Percentiles rank a stretch among this genome's conserved stretches.
These are phyloP conservation scores for Mormyrus lacerda DNA, from an alignment of 2,113 vertebrate genomes.

Conservation along the genomic window DNA sequence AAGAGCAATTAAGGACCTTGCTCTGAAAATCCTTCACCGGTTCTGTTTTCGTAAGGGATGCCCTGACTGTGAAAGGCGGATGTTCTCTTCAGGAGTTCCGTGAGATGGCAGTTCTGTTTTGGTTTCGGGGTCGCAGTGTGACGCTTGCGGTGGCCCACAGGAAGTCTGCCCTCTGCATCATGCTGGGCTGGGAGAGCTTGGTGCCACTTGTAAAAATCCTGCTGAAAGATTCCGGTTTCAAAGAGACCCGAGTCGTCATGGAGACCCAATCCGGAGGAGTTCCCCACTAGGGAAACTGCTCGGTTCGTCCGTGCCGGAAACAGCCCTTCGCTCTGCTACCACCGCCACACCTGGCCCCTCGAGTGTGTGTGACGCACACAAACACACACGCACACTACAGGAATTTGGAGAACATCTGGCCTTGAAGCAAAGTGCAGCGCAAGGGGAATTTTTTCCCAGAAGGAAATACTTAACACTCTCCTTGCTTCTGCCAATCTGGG, in stretches of 20 bases:
- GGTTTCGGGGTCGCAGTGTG: neutral
- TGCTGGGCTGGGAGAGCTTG: neutral
- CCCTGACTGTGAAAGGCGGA: neutral
- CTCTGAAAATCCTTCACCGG: neutral
- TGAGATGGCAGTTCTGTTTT: neutral
- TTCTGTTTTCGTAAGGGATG: neutral
- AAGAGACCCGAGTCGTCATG: conserved; percentile 5
- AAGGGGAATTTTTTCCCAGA: conserved; percentile 54
- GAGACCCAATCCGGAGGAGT: neutral
- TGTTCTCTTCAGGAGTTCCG: neutral
- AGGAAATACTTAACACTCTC: conserved; percentile 71
- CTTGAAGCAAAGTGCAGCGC: conserved; percentile 20
- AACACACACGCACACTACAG: conserved; percentile 35
- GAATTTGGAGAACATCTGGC: conserved; percentile 70
- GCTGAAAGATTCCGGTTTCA: neutral
- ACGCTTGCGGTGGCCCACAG: neutral
- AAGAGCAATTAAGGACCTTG: neutral
- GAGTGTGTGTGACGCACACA: neutral
- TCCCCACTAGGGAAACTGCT: conserved; percentile 26
- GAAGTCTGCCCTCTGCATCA: neutral
- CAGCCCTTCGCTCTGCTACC: neutral
- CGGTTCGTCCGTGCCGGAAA: conserved; percentile 19
- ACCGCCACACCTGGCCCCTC: conserved; percentile 1
- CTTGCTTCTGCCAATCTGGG: conserved; percentile 49
- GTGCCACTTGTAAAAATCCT: neutral